phyloP scores from a whole-genome alignment of 1,140 invertebrate genomes.

The Drosophila ambigua region DNA sequence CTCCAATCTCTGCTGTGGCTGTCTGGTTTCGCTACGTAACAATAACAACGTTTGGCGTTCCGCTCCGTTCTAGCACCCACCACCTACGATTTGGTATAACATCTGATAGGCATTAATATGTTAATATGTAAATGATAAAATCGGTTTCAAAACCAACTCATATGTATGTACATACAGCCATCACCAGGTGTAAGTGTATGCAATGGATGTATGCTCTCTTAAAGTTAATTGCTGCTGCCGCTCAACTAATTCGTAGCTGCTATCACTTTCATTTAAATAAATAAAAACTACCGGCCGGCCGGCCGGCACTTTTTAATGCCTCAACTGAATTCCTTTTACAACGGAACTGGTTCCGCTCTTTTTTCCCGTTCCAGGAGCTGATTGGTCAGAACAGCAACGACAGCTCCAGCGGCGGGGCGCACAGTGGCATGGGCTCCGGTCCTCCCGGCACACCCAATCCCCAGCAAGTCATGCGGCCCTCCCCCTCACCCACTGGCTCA shows the following conservation, averaged over 20 bases:
- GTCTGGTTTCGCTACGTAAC: constrained; percentile 5
- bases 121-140: constrained; percentile 16
- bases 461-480: constrained; percentile 90
- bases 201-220: constrained; percentile 11
- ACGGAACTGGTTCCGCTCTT: constrained; percentile 31
- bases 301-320: constrained; percentile 36
- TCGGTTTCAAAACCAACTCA: constrained; percentile 7
- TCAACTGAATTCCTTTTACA: constrained; percentile 19
- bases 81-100: constrained; percentile 9
- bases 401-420: constrained; percentile 87
- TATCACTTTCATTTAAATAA: constrained; percentile 62
- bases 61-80: constrained; percentile 10
- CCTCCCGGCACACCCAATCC: constrained; percentile 89
- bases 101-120: constrained; percentile 42
- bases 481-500: constrained; percentile 96
- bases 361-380: constrained; percentile 88
- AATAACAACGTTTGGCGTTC: constrained; percentile 5
- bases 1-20: constrained; percentile 6
- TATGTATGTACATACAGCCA: constrained; percentile 10
- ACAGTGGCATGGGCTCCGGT: constrained; percentile 90
- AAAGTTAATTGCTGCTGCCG: constrained; percentile 44
- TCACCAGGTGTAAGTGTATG: not conserved
- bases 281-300: constrained; percentile 48
- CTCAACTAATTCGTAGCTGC: constrained; percentile 52
- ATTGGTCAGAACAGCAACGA: constrained; percentile 93